Evolutionary conservation across 2,113 vertebrate genomes (phyloP), one percentile per base, ranked within the genome.

Genomic region (Gymnogyps californianus): DNA sequence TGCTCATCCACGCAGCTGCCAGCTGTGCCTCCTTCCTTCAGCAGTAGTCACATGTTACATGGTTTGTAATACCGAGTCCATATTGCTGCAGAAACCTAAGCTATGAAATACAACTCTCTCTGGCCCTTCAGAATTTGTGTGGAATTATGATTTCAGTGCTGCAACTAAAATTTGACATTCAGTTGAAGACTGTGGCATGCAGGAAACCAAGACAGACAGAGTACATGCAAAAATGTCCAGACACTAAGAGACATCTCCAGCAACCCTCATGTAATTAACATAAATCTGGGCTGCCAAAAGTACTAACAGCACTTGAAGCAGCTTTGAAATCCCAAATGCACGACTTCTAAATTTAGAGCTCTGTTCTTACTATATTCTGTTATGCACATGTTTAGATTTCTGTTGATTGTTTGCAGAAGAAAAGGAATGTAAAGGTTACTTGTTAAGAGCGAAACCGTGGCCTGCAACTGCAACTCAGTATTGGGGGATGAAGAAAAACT

Each of bases 1-100:
- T 97, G 97, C 96, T 97, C 97, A 97, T 96, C 97, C 97, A 97
- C 95, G 44, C 94, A 97, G 94, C 94, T 95, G 95, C 97, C 97
- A 97, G 97, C 96, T 97, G 97, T 97, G 96, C 95, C 85, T 97
- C 26, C 87, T 96, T 96, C 93, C 96, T 94, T 91, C 84, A 66
- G 89, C 71, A 47, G 76, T 15, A 95, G 93, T 95, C 89, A 90
- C 91, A 92, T 76, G 91, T 85, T 92, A 95, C 74, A 42, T 13
- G 49, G 67, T 72, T 93, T 93, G 71, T 79, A 95, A 92, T 89
- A 95, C 40, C 2, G 5, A 83, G 84, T 83, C 82, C 87, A 80
- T 83, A 78, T 58, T 93, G 78, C 70, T 81, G 42, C 89, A 95
- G 91, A 93, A 93, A 79, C 82, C 82, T 74, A 86, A 80, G 75